A percentile compares a stretch with the other conserved stretches of the same genome.
These are phyloP conservation scores for Gnatocerus cornutus DNA, from an alignment of 2,888 invertebrate genomes.

Conservation along the genomic window DNA sequence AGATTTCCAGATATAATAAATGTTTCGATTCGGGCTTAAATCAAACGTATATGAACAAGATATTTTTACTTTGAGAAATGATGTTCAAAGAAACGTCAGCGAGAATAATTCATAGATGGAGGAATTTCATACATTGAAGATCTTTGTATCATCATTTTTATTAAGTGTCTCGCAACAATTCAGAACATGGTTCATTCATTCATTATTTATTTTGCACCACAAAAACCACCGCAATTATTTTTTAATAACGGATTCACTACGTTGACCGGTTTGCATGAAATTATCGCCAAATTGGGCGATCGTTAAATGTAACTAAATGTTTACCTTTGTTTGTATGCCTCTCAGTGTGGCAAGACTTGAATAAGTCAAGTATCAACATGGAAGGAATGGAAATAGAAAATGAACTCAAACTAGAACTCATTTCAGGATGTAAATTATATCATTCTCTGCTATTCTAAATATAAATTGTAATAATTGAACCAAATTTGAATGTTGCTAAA, in stretches of 20 bases:
- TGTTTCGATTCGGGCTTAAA: constrained; percentile 48
- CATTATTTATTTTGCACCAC: neutral
- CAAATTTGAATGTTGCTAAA: constrained; percentile 26
- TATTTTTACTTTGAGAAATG: constrained; percentile 45
- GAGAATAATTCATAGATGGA: constrained; percentile 44
- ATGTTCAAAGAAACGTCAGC: constrained; percentile 43
- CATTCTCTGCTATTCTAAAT: constrained; percentile 29
- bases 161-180: constrained; percentile 6
- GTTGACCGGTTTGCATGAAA: neutral
- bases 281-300: constrained; percentile 14
- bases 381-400: constrained; percentile 45
- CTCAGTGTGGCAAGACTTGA: constrained; percentile 29
- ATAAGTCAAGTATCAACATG: constrained; percentile 44
- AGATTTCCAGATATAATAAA: constrained; percentile 40
- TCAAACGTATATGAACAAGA: constrained; percentile 47
- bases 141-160: constrained; percentile 28
- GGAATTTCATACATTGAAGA: constrained; percentile 34
- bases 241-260: neutral
- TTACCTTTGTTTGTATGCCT: constrained; percentile 45
- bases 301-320: constrained; percentile 41
- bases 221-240: neutral
- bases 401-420: constrained; percentile 37
- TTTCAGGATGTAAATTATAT: constrained; percentile 37
- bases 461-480: constrained; percentile 38
- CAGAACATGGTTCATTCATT: too few relatives aligned